Evolutionary conservation across 1,140 invertebrate species (phyloP).

Genomic region (Helicorthomorpha holstii): DNA sequence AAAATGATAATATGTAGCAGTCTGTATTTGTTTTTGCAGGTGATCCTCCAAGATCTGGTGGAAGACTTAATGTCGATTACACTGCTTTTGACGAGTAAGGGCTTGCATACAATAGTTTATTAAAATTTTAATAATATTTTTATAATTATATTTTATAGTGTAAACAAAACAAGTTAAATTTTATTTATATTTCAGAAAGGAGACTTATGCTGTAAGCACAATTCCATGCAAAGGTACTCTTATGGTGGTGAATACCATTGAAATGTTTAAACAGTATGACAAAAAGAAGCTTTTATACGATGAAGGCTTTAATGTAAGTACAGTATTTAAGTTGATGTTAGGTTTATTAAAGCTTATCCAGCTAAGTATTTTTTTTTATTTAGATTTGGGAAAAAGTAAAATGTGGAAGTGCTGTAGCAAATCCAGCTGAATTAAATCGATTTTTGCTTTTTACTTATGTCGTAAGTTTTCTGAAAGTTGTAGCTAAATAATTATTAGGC

Average conservation of each 20-base stretch:
- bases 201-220: slow-evolving; percentile 33
- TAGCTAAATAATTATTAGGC: not conserved
- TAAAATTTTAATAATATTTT: slow-evolving; percentile 17
- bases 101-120: slow-evolving; percentile 6
- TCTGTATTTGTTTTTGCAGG: slow-evolving; percentile 14
- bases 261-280: slow-evolving; percentile 65
- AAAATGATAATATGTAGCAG: too few relatives aligned
- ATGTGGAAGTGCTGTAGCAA: slow-evolving; percentile 42
- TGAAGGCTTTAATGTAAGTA: slow-evolving; percentile 35
- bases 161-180: slow-evolving; percentile 27
- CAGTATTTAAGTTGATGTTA: not conserved
- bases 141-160: slow-evolving; percentile 32
- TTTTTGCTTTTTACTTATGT: slow-evolving; percentile 71
- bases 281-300: slow-evolving; percentile 51
- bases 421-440: slow-evolving; percentile 49
- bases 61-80: slow-evolving; percentile 44
- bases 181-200: slow-evolving; percentile 37
- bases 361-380: slow-evolving; percentile 11
- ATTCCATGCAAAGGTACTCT: slow-evolving; percentile 44
- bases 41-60: slow-evolving; percentile 19
- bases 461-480: slow-evolving; percentile 32
- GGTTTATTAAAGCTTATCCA: not conserved
- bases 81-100: slow-evolving; percentile 60
- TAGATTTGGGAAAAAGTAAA: slow-evolving; percentile 45
- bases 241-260: slow-evolving; percentile 74